phyloP scores from a whole-genome alignment of 2,888 invertebrate genomes.

The Cacoxenus indagator region DNA sequence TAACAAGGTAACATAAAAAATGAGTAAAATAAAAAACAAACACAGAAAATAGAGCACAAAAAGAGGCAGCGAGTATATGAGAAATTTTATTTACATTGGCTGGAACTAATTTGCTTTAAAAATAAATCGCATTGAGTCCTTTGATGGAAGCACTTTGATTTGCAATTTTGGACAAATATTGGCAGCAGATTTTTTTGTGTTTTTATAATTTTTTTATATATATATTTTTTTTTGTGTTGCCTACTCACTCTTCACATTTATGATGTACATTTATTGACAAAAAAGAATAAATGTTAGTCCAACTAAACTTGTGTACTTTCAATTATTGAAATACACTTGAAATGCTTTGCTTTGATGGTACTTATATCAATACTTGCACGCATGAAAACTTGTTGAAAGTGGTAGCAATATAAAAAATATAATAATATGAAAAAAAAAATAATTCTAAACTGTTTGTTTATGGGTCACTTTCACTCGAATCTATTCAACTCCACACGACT shows the following conservation, averaged over 20 bases:
- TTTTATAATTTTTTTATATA: no score
- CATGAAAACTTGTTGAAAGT: constrained; percentile 32
- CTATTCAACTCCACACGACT: neutral
- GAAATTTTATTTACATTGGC: no score
- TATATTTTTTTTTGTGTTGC: no score
- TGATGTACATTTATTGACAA: no score
- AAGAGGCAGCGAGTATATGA: no score
- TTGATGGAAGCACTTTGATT: no score
- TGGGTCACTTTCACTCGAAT: constrained; percentile 48
- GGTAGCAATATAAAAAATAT: neutral
- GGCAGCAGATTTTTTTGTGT: no score
- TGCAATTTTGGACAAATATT: no score
- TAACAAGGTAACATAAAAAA: constrained; percentile 3
- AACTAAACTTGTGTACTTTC: constrained; percentile 47
- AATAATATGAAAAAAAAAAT: constrained; percentile 27
- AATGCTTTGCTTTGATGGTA: constrained; percentile 31
- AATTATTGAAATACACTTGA: constrained; percentile 41
- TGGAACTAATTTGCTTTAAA: no score
- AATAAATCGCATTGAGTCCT: no score
- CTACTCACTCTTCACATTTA: no score
- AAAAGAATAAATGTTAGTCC: constrained; percentile 29
- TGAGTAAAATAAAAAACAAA: constrained; percentile 27
- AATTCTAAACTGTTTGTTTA: constrained; percentile 57
- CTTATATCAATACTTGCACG: constrained; percentile 17
- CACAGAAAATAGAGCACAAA: constrained; percentile 28